Percentiles rank a stretch among this genome's conserved stretches.
Evolutionary conservation across 23 tunicate genomes (phyloP).

Genomic region (Phallusia fumigata): DNA sequence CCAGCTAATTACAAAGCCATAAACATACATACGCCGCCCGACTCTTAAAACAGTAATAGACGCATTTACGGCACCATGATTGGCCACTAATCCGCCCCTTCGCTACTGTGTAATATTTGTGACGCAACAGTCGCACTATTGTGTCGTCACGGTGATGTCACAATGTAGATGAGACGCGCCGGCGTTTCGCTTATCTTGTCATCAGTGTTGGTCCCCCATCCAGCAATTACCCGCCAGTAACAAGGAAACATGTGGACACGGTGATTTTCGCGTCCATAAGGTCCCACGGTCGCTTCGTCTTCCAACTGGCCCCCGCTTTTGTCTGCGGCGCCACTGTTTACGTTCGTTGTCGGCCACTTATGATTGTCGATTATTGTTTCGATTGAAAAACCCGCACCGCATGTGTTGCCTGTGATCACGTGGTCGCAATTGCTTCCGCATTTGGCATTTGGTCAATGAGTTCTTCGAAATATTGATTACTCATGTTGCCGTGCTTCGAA

Average conservation of each 20-base stretch:
- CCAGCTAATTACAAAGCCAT: not conserved
- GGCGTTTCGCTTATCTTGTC: conserved; percentile 3
- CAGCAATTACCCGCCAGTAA: not conserved
- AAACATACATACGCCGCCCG: not conserved
- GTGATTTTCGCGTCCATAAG: not conserved
- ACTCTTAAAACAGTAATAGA: not conserved
- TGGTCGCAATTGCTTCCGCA: too few species aligned
- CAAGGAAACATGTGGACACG: not conserved
- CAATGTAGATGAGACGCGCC: conserved; percentile 2
- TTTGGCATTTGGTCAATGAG: too few species aligned
- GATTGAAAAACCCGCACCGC: not conserved
- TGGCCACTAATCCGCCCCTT: not conserved
- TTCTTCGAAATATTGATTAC: too few species aligned
- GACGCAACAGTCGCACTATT: not conserved
- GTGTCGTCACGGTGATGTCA: conserved; percentile 2
- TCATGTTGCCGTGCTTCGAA: too few species aligned
- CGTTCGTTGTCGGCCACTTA: not conserved
- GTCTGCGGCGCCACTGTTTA: not conserved
- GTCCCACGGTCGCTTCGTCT: not conserved
- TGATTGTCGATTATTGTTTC: not conserved
- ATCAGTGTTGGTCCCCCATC: not conserved
- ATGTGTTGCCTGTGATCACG: too few species aligned
- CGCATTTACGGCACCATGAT: not conserved
- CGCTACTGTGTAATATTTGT: not conserved
- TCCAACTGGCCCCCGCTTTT: not conserved